Percentiles rank a stretch among this genome's conserved stretches.
These are phyloP conservation scores for Engraulis encrasicolus DNA, from an alignment of 2,113 vertebrate genomes.

Conservation along the genomic window DNA sequence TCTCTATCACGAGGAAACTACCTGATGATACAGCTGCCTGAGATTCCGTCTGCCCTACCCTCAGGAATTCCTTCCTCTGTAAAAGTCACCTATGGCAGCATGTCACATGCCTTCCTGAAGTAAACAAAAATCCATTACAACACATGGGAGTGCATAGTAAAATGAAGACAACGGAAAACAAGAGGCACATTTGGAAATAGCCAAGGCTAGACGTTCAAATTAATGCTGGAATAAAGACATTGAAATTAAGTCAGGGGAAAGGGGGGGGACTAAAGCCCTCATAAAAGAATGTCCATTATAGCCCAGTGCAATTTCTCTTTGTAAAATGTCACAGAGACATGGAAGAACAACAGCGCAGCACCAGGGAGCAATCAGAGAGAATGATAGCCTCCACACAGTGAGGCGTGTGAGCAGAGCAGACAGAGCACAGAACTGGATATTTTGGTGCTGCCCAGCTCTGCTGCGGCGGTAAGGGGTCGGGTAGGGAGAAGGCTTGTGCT, in stretches of 20 bases:
- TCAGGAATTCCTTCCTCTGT: too few relatives aligned
- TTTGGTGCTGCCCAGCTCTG: not conserved
- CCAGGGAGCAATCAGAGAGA: not conserved
- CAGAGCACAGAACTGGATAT: not conserved
- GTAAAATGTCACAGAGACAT: not conserved
- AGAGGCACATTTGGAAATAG: too few relatives aligned
- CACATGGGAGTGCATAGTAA: too few relatives aligned
- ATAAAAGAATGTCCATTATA: not conserved
- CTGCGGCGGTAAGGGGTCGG: not conserved
- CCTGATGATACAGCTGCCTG: too few relatives aligned
- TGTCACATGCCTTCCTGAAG: too few relatives aligned
- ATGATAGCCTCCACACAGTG: not conserved
- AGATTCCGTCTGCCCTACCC: too few relatives aligned
- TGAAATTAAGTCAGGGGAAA: not conserved
- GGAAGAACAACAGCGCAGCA: not conserved
- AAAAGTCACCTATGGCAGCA: too few relatives aligned
- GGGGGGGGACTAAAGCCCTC: not conserved
- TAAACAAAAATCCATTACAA: too few relatives aligned
- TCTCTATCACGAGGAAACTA: too few relatives aligned
- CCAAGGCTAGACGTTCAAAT: not conserved
- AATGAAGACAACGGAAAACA: too few relatives aligned
- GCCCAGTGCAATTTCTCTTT: not conserved
- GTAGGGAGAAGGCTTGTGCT: not conserved
- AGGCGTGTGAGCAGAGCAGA: too few relatives aligned
- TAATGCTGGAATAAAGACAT: not conserved